Conservation (phyloP, 1,140 invertebrate species). For the Venturia canescens region DNA sequence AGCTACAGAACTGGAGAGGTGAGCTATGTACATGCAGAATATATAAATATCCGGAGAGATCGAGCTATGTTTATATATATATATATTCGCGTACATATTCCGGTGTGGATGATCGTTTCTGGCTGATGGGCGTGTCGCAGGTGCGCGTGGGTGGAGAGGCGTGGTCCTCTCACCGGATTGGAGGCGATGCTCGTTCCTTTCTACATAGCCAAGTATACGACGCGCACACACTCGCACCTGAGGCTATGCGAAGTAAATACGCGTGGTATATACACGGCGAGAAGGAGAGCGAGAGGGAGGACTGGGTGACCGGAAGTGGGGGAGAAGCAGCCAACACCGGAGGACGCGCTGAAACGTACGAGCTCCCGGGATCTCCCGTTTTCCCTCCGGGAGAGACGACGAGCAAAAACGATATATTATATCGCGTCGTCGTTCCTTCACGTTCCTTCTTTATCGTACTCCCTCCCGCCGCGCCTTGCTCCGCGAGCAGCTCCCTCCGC, state of each 20-base stretch:
- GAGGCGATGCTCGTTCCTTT: slow-evolving; percentile 34
- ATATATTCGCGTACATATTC: neutral
- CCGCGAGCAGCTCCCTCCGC: neutral
- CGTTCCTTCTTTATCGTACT: neutral
- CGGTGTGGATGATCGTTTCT: slow-evolving; percentile 28
- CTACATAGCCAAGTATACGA: neutral
- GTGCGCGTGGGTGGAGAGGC: slow-evolving; percentile 60
- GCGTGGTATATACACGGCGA: slow-evolving; percentile 1
- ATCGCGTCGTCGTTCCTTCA: slow-evolving; percentile 22
- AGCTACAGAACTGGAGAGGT: slow-evolving; percentile 24
- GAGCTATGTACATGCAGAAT: neutral
- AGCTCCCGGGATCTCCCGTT: slow-evolving; percentile 18
- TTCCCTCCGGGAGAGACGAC: neutral
- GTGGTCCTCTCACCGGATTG: slow-evolving; percentile 51
- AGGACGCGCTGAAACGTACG: slow-evolving; percentile 12
- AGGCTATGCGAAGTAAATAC: neutral
- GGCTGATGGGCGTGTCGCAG: slow-evolving; percentile 55
- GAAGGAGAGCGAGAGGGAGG: no score
- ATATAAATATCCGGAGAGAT: neutral
- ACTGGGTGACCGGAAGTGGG: slow-evolving; percentile 52
- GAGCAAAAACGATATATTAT: slow-evolving; percentile 26
- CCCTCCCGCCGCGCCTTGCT: neutral
- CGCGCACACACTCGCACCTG: neutral
- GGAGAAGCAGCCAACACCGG: slow-evolving; percentile 28
- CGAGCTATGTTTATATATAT: no score